Evolutionary conservation across 1,140 invertebrate species (phyloP).

Genomic region (Coenobita brevimanus): DNA sequence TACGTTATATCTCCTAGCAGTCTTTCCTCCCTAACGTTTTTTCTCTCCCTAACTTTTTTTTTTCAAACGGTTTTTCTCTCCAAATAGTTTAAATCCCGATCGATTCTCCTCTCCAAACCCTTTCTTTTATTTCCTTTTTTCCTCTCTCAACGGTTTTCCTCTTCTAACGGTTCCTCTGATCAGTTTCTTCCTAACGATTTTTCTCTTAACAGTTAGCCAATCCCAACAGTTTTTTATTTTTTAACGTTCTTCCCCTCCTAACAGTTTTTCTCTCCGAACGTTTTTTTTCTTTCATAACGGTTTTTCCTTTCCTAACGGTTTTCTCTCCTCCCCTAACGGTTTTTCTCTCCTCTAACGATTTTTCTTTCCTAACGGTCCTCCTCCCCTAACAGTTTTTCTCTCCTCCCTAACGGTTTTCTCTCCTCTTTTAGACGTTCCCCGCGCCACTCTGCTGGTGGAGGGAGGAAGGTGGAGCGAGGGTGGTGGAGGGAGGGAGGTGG

Average conservation of each 20-base stretch:
- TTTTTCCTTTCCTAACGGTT: no score
- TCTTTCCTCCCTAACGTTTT: background rate
- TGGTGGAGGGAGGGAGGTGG: conserved; percentile 25
- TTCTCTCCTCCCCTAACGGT: no score
- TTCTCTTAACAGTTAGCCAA: no score
- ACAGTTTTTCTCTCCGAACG: no score
- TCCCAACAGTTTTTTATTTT: no score
- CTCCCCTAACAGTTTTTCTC: no score
- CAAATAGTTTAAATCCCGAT: background rate
- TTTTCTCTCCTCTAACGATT: no score
- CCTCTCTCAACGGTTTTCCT: background rate
- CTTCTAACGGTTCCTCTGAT: background rate
- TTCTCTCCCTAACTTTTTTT: background rate
- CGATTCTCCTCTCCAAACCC: background rate
- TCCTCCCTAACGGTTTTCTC: no score
- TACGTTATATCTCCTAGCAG: background rate
- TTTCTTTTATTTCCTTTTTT: background rate
- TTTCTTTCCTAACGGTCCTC: no score
- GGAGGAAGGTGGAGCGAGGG: conserved; percentile 9
- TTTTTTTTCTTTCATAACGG: no score
- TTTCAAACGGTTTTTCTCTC: background rate
- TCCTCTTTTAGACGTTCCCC: background rate
- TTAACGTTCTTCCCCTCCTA: no score
- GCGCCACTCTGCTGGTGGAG: background rate
- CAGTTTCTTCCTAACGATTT: no score